Evolutionary conservation across 2,113 vertebrate species (phyloP).

Genomic region (Gila orcuttii): DNA sequence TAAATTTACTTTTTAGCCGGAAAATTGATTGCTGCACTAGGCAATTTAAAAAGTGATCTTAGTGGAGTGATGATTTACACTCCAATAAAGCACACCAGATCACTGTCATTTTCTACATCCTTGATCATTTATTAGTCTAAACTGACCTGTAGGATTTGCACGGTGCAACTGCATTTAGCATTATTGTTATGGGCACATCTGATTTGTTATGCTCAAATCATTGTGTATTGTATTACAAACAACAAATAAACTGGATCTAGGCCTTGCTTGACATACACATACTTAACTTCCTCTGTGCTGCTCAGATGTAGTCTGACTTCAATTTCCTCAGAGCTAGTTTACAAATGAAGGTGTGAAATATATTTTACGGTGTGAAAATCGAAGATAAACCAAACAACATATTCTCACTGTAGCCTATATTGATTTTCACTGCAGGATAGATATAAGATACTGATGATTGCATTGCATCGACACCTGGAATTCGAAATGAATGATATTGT

Average conservation of each 20-base stretch:
- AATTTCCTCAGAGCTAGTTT: slow-evolving; percentile 54
- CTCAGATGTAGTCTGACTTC: slow-evolving; percentile 43
- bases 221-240: neutral
- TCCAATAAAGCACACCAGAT: neutral
- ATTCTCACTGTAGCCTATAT: neutral
- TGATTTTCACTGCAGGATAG: slow-evolving; percentile 33
- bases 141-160: neutral
- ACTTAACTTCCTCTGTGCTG: neutral
- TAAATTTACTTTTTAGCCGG: no score
- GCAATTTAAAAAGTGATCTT: no score
- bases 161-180: neutral
- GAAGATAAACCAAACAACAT: slow-evolving; percentile 50
- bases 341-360: slow-evolving; percentile 58
- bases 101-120: no score
- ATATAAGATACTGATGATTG: slow-evolving; percentile 2
- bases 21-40: no score
- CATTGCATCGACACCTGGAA: slow-evolving; percentile 3
- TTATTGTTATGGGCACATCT: neutral
- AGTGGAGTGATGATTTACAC: neutral
- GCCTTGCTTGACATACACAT: slow-evolving; percentile 9
- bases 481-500: neutral
- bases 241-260: slow-evolving; percentile 15
- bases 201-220: neutral
- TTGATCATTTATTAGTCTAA: neutral
- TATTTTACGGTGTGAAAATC: slow-evolving; percentile 57